Conservation (phyloP, 2,797 vertebrate genomes). For the Catharus ustulatus region DNA sequence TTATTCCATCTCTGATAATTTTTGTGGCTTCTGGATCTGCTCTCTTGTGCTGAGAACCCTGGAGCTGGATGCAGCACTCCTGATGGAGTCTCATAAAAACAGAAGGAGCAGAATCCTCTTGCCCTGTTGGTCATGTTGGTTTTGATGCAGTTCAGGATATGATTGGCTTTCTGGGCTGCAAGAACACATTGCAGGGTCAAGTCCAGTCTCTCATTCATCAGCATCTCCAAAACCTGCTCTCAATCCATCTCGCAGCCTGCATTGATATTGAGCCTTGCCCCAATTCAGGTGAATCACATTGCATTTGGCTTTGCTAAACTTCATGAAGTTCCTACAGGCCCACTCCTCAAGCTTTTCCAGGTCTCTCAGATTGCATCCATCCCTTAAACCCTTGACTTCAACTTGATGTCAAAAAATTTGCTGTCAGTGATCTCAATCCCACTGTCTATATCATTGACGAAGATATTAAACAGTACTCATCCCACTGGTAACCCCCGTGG, state of each 20-base stretch:
- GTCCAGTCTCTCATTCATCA: not conserved
- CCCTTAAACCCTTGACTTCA: not conserved
- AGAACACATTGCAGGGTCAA: accelerated
- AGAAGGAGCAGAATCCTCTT: not conserved
- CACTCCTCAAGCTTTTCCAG: not conserved
- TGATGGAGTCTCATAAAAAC: not conserved
- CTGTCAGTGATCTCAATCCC: not conserved
- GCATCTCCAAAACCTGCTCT: not conserved
- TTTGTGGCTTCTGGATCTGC: not conserved
- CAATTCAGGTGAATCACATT: accelerated
- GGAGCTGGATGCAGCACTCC: not conserved
- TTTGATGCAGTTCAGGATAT: not conserved
- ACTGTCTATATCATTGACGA: not conserved
- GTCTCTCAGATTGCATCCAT: not conserved
- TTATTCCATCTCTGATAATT: not conserved
- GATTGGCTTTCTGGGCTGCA: not conserved
- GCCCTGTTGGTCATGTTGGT: accelerated
- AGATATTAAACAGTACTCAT: not conserved
- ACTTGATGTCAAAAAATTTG: not conserved
- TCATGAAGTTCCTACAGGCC: not conserved
- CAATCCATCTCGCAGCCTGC: not conserved
- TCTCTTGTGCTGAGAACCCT: not conserved
- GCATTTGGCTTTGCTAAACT: not conserved
- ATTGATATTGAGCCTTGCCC: not conserved
- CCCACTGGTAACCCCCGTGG: not conserved